Percentiles rank a stretch among this genome's conserved stretches.
Conservation (phyloP, 1,140 invertebrate species). For the Drosophila nasuta region DNA sequence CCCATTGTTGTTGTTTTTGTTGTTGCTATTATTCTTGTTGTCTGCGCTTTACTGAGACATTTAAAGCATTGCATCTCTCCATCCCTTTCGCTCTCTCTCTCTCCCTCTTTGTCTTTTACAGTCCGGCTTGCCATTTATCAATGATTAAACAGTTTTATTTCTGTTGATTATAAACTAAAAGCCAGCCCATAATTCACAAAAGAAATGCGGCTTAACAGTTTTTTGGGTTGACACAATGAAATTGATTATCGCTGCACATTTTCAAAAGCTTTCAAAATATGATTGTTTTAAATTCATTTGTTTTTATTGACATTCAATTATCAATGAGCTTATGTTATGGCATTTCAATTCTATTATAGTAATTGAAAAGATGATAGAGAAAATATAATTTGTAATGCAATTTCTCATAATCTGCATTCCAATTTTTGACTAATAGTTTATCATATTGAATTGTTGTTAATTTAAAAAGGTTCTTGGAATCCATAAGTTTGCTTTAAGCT, state of each 20-base stretch:
- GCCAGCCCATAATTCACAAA: slow-evolving; percentile 26
- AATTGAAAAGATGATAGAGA: too few relatives aligned
- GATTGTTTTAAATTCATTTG: background rate
- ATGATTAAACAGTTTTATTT: slow-evolving; percentile 44
- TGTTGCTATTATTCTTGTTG: slow-evolving; percentile 18
- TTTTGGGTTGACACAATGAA: background rate
- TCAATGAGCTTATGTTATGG: too few relatives aligned
- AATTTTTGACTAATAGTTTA: too few relatives aligned
- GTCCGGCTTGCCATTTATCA: slow-evolving; percentile 38
- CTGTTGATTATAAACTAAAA: slow-evolving; percentile 37
- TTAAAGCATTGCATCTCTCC: slow-evolving; percentile 38
- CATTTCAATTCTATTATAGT: too few relatives aligned
- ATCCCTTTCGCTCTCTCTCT: background rate
- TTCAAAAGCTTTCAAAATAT: background rate
- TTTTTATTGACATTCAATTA: slow-evolving; percentile 1
- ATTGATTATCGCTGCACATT: background rate
- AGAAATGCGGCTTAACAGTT: slow-evolving; percentile 10
- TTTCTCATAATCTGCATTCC: too few relatives aligned
- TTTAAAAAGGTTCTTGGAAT: too few relatives aligned
- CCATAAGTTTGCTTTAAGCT: too few relatives aligned
- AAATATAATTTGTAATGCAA: too few relatives aligned
- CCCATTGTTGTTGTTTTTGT: slow-evolving; percentile 8
- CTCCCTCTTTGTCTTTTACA: background rate
- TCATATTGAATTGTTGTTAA: too few relatives aligned
- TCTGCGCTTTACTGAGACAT: slow-evolving; percentile 48